Base-by-base conservation (phyloP, 2,888 invertebrate genomes). In the Diachrysia chrysitis region DNA sequence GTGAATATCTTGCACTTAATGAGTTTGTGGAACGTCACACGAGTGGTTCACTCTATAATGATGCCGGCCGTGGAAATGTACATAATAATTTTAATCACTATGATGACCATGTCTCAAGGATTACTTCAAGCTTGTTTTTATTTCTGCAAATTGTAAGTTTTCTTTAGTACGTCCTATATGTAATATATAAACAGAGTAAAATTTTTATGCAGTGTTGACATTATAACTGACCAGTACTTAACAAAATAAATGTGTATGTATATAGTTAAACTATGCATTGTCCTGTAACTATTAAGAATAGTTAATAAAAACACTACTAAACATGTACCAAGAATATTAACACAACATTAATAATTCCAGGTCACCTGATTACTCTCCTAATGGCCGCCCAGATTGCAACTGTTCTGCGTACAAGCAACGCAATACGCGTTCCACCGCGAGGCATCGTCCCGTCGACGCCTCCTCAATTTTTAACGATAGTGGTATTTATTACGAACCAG, bases 1-100 rank as follows among this genome's bases (percentile, higher is more conserved):
- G 63, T 72, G 58, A 79, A 71, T 29, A 76, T 71, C 69, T 37
- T 42, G 10, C 60, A 61, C 60, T 76, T 82, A 83, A 83, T 84
- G 79, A 83, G 76, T 79, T 78, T 69, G 35, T 46, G 48, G 56
- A 64, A 69, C 67, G 55, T 61, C 66, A 68, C 66, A 62, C 62
- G 57, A 69, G 68, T 68, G 64, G 59, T 58, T 59, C 54, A 48
- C 32, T 59, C 63, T 16, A 14, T 71, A 54, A 67, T 67, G 65
- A 76, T 72, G 69, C 53, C 14, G 55, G 46, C 73, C 59, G 62
- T 69, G 67, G 70, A 61, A 76, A 80, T 82, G 67, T 70, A 68
- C 61, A 53, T 67, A 25, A 58, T 78, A 57, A 63, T 66, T 19
- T 51, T 37, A 67, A 57, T 73, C 16, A 66, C 63, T 23, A 17